These are phyloP conservation scores for Volucella inflata DNA, from an alignment of 2,888 invertebrate genomes.

Conservation along the genomic window DNA sequence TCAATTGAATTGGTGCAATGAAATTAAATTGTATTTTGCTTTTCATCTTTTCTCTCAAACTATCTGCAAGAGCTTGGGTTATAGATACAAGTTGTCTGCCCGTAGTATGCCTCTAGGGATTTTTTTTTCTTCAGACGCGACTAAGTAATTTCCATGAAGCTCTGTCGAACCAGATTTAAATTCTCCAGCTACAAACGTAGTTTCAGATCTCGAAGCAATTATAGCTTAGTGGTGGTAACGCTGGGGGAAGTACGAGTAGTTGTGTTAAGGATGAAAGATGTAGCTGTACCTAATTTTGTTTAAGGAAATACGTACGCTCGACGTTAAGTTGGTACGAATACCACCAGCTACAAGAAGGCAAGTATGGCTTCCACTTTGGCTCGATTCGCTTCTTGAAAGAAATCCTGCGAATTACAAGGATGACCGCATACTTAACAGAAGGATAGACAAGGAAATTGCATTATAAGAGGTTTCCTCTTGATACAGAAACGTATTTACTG, in stretches of 20 bases:
- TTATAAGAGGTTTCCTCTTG: constrained; percentile 33
- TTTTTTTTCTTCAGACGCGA: constrained; percentile 5
- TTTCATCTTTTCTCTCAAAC: constrained; percentile 53
- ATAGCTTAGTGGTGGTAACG: constrained; percentile 63
- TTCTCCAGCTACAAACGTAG: neutral
- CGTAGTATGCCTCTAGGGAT: neutral
- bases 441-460: constrained; percentile 58
- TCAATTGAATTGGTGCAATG: constrained; percentile 72
- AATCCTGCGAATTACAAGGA: constrained; percentile 42
- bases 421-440: constrained; percentile 54
- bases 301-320: constrained; percentile 42
- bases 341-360: constrained; percentile 1
- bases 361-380: neutral
- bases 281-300: constrained; percentile 47
- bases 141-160: constrained; percentile 48
- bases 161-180: no score
- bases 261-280: constrained; percentile 28
- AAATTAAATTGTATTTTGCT: constrained; percentile 74
- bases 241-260: constrained; percentile 60
- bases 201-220: constrained; percentile 41
- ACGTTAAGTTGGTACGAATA: constrained; percentile 40
- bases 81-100: neutral
- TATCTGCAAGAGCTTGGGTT: constrained; percentile 28
- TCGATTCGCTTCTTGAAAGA: constrained; percentile 9
- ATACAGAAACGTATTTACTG: neutral